These are phyloP conservation scores for Ammospiza nelsoni DNA, from an alignment of 2,113 vertebrate species.

Conservation along the genomic window DNA sequence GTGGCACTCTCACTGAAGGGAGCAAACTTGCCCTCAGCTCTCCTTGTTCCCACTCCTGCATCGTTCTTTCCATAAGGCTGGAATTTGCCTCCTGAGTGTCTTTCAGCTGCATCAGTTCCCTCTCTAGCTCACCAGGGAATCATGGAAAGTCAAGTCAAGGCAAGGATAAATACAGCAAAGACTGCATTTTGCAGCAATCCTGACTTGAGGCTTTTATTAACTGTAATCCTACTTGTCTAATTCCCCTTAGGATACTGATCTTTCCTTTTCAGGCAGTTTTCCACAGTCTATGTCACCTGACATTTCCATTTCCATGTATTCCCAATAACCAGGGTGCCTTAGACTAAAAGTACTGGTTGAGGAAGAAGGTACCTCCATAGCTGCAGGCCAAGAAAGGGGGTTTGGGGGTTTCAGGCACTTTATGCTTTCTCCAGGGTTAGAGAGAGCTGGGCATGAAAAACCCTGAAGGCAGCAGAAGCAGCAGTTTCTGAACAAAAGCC, in stretches of 20 bases:
- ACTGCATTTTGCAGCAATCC: not conserved
- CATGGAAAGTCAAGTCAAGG: not conserved
- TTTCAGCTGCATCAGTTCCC: not conserved
- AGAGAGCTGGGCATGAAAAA: not conserved
- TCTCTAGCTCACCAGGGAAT: not conserved
- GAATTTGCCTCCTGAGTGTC: not conserved
- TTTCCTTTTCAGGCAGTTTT: not conserved
- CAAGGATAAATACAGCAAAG: not conserved
- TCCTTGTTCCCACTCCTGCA: not conserved
- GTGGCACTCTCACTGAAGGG: not conserved
- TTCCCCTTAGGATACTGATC: not conserved
- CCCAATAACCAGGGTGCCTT: not conserved
- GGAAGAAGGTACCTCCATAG: not conserved
- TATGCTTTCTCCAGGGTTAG: not conserved
- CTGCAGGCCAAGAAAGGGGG: not conserved
- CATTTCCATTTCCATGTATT: not conserved
- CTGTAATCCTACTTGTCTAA: not conserved
- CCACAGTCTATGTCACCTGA: not conserved
- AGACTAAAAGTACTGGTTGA: not conserved
- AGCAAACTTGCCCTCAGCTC: not conserved
- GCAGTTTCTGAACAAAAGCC: not conserved
- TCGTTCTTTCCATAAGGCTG: rapidly evolving
- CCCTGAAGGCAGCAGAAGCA: not conserved
- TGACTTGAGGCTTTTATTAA: not conserved
- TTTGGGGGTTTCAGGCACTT: not conserved